Evolutionary conservation across 2,113 vertebrate genomes (phyloP).

Genomic region (Chauna torquata): DNA sequence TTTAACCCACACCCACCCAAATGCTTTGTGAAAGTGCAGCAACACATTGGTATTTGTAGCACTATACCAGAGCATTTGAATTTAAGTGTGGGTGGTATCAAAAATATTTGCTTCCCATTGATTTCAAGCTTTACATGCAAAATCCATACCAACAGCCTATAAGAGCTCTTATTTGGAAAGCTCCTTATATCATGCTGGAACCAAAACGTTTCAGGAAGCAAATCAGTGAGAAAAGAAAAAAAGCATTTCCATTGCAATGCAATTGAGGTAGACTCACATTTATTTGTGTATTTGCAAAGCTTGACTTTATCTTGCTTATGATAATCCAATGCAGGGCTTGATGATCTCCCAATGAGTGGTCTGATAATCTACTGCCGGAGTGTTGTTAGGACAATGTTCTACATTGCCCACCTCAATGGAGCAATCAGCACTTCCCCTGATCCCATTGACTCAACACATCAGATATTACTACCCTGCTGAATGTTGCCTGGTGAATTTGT

Average conservation of each 20-base stretch:
- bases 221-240: neutral
- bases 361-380: too few relatives aligned
- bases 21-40: neutral
- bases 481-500: neutral
- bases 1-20: accelerated
- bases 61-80: neutral
- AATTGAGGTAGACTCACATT: neutral
- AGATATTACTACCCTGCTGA: accelerated
- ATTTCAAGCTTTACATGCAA: neutral
- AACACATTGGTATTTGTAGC: neutral
- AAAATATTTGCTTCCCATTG: neutral
- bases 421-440: neutral
- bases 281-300: neutral
- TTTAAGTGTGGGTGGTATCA: neutral
- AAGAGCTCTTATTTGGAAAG: neutral
- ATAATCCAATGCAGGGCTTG: neutral
- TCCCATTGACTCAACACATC: too few relatives aligned
- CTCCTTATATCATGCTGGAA: neutral
- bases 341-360: neutral
- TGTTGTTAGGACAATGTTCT: neutral
- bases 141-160: neutral
- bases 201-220: neutral
- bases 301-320: neutral
- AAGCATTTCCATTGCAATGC: neutral
- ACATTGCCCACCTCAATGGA: neutral